These are phyloP conservation scores for Entomyzon cyanotis DNA, from an alignment of 2,113 vertebrate genomes.

Conservation along the genomic window DNA sequence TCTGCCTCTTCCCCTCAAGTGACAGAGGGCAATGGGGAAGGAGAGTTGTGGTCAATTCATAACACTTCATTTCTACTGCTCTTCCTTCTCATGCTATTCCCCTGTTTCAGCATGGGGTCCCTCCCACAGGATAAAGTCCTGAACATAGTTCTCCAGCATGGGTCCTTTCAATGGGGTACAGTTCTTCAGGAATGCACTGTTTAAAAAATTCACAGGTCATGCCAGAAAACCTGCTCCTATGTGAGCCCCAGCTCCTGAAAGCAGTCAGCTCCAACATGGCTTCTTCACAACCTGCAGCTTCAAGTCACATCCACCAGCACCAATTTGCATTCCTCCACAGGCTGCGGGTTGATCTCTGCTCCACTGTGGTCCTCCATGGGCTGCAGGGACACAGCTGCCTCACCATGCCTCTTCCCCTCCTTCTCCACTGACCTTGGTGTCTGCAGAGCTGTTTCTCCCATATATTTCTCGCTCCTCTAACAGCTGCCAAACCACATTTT, in stretches of 20 bases:
- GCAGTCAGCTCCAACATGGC: accelerated
- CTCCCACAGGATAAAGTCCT: background rate
- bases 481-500: background rate
- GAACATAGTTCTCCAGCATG: background rate
- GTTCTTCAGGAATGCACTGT: background rate
- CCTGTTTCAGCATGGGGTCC: background rate
- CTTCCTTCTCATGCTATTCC: background rate
- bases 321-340: accelerated
- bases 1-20: background rate
- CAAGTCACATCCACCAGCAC: background rate
- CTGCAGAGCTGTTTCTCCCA: background rate
- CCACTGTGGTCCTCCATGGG: background rate
- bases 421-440: background rate
- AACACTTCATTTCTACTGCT: background rate
- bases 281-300: background rate
- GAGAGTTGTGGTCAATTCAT: background rate
- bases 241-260: accelerated
- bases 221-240: background rate
- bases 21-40: accelerated
- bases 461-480: background rate
- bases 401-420: background rate
- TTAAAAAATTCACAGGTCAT: background rate
- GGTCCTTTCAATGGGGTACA: background rate
- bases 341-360: background rate
- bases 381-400: background rate